These are phyloP conservation scores for Microctenopoma lineatum DNA, from an alignment of 2,797 vertebrate genomes.

Conservation along the genomic window DNA sequence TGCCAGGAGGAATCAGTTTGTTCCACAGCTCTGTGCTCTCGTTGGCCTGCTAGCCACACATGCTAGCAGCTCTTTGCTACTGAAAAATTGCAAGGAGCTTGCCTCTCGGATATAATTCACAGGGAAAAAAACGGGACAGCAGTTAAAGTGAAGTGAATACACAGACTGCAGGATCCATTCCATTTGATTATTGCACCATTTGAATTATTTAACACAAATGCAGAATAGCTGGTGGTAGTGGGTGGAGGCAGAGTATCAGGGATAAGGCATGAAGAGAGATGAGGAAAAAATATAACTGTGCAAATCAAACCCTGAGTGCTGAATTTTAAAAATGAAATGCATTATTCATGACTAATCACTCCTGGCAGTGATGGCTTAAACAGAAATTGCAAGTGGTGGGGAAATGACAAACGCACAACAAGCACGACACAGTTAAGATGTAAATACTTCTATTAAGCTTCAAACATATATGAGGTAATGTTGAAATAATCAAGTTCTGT, in stretches of 20 bases:
- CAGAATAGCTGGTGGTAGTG: conserved; percentile 50
- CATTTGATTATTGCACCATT: conserved; percentile 69
- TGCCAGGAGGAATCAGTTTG: conserved; percentile 68
- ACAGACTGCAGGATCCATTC: conserved; percentile 55
- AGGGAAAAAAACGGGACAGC: conserved; percentile 48
- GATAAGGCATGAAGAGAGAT: conserved; percentile 53
- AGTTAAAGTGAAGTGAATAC: conserved; percentile 54
- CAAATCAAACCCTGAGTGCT: conserved; percentile 72
- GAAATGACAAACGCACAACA: conserved; percentile 58
- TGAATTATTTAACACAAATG: conserved; percentile 76
- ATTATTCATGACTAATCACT: conserved; percentile 80
- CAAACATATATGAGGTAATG: conserved; percentile 30
- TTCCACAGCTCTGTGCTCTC: conserved; percentile 54
- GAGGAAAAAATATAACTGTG: conserved; percentile 62
- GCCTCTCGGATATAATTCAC: conserved; percentile 56
- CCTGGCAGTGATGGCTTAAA: conserved; percentile 72
- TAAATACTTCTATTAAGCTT: conserved; percentile 61
- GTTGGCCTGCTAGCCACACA: conserved; percentile 48
- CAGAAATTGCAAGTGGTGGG: conserved; percentile 64
- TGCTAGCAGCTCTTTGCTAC: conserved; percentile 37
- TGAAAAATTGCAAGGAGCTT: conserved; percentile 35
- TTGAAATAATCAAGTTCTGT: conserved; percentile 38
- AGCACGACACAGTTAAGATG: conserved; percentile 58
- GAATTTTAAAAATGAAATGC: conserved; percentile 73
- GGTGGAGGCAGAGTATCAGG: conserved; percentile 45